Evolutionary conservation across 2,797 vertebrate species (phyloP).

Genomic region (Sebastes dallii): DNA sequence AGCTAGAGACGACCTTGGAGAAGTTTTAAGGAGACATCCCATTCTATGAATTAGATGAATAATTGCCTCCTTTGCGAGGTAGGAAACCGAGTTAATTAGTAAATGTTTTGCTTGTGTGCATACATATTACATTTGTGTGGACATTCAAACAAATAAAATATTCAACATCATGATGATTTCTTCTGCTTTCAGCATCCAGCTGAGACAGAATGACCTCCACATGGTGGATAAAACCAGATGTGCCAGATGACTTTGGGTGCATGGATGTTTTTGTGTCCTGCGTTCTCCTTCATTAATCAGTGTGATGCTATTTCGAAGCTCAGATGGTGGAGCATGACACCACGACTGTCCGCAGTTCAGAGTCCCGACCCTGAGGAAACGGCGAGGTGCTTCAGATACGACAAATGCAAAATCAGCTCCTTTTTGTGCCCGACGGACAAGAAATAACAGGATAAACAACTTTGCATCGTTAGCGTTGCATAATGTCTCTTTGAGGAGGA

Average conservation of each 20-base stretch:
- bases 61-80: neutral
- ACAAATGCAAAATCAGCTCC: neutral
- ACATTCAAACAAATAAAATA: neutral
- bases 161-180: neutral
- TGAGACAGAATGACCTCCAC: conserved; percentile 2
- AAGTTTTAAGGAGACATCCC: neutral
- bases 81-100: fast-evolving
- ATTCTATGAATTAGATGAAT: neutral
- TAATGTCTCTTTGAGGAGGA: neutral
- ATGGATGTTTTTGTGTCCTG: neutral
- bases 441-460: neutral
- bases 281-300: conserved; percentile 13
- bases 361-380: neutral
- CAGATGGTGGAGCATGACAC: neutral
- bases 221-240: neutral
- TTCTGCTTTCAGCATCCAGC: neutral
- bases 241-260: neutral
- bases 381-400: neutral
- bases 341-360: neutral
- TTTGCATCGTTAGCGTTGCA: neutral
- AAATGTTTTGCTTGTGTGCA: neutral
- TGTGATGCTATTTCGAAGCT: neutral
- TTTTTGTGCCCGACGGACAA: neutral
- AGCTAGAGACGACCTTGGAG: too few relatives aligned
- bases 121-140: neutral